Evolutionary conservation across 1,140 invertebrate genomes (phyloP).

Genomic region (Melipona quadrifasciata): DNA sequence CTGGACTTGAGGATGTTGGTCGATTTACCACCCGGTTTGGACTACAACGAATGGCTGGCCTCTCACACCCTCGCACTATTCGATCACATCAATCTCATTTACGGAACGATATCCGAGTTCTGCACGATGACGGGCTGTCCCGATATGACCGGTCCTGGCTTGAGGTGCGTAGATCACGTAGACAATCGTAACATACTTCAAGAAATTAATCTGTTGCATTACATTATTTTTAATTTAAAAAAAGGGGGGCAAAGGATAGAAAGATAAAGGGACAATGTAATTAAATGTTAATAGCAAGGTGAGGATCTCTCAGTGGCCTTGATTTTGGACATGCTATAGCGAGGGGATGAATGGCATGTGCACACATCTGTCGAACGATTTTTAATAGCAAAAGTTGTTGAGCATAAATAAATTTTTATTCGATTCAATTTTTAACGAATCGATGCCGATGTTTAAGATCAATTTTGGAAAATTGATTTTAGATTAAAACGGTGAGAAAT

Average conservation of each 20-base stretch:
- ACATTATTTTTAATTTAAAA: neutral
- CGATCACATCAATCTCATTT: slow-evolving; percentile 98
- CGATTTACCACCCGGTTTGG: slow-evolving; percentile 95
- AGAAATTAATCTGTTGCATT: too few species aligned
- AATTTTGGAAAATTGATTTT: neutral
- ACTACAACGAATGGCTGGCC: slow-evolving; percentile 99
- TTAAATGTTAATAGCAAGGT: neutral
- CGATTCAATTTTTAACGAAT: neutral
- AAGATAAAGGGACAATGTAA: neutral
- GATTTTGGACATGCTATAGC: neutral
- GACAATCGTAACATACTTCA: too few species aligned
- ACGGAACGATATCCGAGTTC: slow-evolving; percentile 98
- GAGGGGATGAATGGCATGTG: neutral
- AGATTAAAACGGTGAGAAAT: neutral
- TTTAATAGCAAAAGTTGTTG: neutral
- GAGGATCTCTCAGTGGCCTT: neutral
- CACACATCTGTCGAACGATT: neutral
- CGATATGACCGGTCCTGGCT: slow-evolving; percentile 96
- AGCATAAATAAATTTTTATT: neutral
- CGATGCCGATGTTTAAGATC: neutral
- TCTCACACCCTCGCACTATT: slow-evolving; percentile 99
- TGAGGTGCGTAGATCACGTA: slow-evolving; percentile 83
- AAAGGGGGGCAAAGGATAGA: neutral
- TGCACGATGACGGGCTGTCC: slow-evolving; percentile 96
- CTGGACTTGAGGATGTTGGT: slow-evolving; percentile 95